Evolutionary conservation across 2,797 vertebrate genomes (phyloP).

Genomic region (Pseudochirops corinnae): DNA sequence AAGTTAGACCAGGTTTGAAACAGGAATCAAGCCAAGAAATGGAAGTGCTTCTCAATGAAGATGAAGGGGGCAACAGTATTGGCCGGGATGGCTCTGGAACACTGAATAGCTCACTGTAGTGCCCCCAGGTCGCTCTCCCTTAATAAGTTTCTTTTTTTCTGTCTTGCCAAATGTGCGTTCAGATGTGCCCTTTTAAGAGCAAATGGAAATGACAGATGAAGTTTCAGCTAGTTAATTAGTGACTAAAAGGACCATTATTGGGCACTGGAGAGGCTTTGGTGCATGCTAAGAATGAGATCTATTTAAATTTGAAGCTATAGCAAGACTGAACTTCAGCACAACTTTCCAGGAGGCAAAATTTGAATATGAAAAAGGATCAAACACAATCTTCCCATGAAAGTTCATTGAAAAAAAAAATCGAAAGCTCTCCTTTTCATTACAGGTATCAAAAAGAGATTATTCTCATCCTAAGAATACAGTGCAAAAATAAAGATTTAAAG

Average conservation of each 20-base stretch:
- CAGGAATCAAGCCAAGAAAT: neutral
- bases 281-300: slow-evolving; percentile 67
- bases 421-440: slow-evolving; percentile 78
- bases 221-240: slow-evolving; percentile 74
- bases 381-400: slow-evolving; percentile 69
- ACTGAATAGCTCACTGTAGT: neutral
- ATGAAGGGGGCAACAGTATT: rapidly evolving
- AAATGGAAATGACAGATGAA: slow-evolving; percentile 30
- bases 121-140: neutral
- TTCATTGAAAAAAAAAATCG: slow-evolving; percentile 73
- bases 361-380: slow-evolving; percentile 79
- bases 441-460: slow-evolving; percentile 82
- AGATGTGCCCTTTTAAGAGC: slow-evolving; percentile 53
- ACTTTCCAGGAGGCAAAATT: slow-evolving; percentile 76
- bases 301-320: slow-evolving; percentile 67
- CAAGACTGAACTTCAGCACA: slow-evolving; percentile 46
- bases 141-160: slow-evolving; percentile 27
- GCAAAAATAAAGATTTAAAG: slow-evolving; percentile 53
- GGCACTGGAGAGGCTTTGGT: slow-evolving; percentile 54
- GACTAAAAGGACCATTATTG: slow-evolving; percentile 65
- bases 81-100: neutral
- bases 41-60: neutral
- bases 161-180: slow-evolving; percentile 41
- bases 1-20: neutral
- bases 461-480: slow-evolving; percentile 46